phyloP scores from a whole-genome alignment of 2,113 vertebrate species.

The Clarias batrachus region DNA sequence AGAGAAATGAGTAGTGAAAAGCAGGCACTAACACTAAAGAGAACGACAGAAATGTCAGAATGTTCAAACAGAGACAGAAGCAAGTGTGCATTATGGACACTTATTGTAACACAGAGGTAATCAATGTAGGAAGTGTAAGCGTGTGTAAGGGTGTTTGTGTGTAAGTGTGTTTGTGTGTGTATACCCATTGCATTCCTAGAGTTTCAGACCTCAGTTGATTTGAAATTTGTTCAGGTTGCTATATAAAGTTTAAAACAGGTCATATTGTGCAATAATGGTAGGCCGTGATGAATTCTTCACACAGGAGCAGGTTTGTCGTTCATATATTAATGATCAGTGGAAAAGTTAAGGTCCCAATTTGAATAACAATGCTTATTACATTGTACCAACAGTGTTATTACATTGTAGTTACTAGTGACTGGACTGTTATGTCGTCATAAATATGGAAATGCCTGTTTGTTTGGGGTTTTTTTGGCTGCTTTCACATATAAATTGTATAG shows the following conservation, averaged over 20 bases:
- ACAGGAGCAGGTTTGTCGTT: neutral
- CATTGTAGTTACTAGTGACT: neutral
- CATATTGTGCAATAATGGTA: slow-evolving; percentile 39
- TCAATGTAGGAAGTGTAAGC: neutral
- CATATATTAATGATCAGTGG: neutral
- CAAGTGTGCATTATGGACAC: slow-evolving; percentile 35
- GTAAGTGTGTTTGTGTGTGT: too few species aligned
- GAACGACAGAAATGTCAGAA: neutral
- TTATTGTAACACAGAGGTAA: slow-evolving; percentile 16
- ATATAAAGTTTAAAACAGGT: slow-evolving; percentile 22
- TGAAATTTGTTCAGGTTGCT: slow-evolving; percentile 16
- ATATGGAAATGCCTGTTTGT: neutral
- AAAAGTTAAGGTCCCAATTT: neutral
- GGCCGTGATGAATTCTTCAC: neutral
- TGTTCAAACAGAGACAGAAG: neutral
- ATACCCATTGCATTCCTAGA: neutral
- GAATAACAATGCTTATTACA: neutral
- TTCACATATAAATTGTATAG: neutral
- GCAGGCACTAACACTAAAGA: slow-evolving; percentile 2
- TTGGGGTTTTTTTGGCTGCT: neutral
- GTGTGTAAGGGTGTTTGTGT: neutral
- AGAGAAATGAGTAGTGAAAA: neutral
- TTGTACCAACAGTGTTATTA: neutral
- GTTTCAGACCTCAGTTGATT: neutral
- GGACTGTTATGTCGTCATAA: neutral